Percentiles rank a stretch among this genome's conserved stretches.
These are phyloP conservation scores for Bubo bubo DNA, from an alignment of 2,113 vertebrate species.

Conservation along the genomic window DNA sequence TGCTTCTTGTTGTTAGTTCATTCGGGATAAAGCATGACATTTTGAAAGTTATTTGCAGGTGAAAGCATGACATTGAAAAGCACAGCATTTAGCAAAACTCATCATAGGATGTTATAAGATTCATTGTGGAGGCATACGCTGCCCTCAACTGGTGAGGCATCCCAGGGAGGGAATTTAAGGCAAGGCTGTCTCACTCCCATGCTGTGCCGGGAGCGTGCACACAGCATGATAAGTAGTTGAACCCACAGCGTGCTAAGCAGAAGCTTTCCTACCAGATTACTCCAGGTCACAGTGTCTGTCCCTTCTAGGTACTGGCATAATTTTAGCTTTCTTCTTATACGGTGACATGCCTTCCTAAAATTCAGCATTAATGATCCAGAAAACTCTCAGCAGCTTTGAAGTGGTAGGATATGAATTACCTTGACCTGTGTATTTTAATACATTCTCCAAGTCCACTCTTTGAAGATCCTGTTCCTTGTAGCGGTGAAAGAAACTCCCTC, in stretches of 20 bases:
- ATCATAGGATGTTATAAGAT: neutral
- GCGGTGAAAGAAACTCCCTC: neutral
- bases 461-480: neutral
- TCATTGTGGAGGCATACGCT: neutral
- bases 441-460: neutral
- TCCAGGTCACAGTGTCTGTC: neutral
- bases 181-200: neutral
- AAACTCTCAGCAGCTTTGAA: neutral
- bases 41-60: neutral
- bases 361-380: neutral
- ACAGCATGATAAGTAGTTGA: no score
- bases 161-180: neutral
- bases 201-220: fast-evolving
- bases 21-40: neutral
- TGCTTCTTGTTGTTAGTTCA: neutral
- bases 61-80: neutral
- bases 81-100: neutral
- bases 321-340: neutral
- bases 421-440: neutral
- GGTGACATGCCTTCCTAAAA: neutral
- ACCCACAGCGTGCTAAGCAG: neutral
- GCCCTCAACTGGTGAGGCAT: neutral
- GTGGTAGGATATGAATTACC: neutral
- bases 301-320: neutral
- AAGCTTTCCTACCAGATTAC: neutral